These are phyloP conservation scores for Acanthosepion lycidas DNA, from an alignment of 2,888 invertebrate species.

Conservation along the genomic window DNA sequence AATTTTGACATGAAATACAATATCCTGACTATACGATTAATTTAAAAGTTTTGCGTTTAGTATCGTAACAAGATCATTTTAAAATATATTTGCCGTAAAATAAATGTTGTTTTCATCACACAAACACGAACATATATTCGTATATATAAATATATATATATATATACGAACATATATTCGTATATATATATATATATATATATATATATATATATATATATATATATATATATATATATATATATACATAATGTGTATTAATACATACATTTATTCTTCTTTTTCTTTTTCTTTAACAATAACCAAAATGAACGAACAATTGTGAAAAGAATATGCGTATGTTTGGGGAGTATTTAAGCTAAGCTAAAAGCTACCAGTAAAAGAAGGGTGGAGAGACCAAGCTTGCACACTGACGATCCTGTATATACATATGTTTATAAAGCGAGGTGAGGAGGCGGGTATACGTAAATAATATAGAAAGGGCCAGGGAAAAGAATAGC, in stretches of 20 bases:
- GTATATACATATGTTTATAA: not conserved
- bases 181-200: not conserved
- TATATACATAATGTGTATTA: too few relatives aligned
- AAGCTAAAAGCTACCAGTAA: not conserved
- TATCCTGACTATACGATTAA: too few relatives aligned
- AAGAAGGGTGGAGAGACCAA: not conserved
- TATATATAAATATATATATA: too few relatives aligned
- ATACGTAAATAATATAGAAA: not conserved
- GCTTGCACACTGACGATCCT: not conserved
- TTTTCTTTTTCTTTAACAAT: not conserved
- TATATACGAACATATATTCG: not conserved
- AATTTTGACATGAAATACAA: too few relatives aligned
- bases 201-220: constrained; percentile 6
- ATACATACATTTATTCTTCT: too few relatives aligned
- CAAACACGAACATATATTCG: not conserved
- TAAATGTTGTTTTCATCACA: not conserved
- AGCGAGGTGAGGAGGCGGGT: not conserved
- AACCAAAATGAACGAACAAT: too few relatives aligned
- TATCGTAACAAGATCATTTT: too few relatives aligned
- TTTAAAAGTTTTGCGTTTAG: too few relatives aligned
- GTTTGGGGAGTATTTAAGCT: not conserved
- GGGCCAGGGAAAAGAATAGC: not conserved
- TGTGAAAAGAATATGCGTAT: not conserved
- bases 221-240: not conserved
- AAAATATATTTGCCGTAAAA: too few relatives aligned